Conservation (phyloP, 1,140 invertebrate species). For the Aphis craccivora region DNA sequence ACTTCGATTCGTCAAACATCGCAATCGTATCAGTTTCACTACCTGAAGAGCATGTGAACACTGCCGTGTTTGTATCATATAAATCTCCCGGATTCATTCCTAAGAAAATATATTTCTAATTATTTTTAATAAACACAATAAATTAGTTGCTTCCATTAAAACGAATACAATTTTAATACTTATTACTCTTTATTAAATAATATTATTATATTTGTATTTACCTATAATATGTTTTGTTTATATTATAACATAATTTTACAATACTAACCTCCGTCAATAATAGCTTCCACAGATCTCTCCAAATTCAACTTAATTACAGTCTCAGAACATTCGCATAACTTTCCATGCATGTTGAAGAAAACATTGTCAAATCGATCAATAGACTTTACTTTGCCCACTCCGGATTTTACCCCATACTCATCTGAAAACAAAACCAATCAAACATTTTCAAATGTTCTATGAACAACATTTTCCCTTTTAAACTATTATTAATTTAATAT, state of each 20-base stretch:
- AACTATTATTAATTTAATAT: not conserved
- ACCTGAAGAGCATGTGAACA: slow-evolving; percentile 65
- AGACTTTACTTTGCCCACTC: slow-evolving; percentile 60
- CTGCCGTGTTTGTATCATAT: slow-evolving; percentile 68
- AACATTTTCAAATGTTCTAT: not conserved
- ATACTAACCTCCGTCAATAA: slow-evolving; percentile 58
- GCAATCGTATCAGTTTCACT: slow-evolving; percentile 60
- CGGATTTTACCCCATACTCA: slow-evolving; percentile 60
- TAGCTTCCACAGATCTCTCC: slow-evolving; percentile 57
- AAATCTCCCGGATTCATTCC: slow-evolving; percentile 65
- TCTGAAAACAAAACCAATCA: slow-evolving; percentile 57
- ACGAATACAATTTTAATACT: not conserved
- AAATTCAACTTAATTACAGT: slow-evolving; percentile 59
- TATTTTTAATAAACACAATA: not conserved
- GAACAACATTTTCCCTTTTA: not conserved
- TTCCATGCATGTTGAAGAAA: slow-evolving; percentile 61
- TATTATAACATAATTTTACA: not conserved
- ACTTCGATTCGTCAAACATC: slow-evolving; percentile 54
- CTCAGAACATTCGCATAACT: slow-evolving; percentile 60
- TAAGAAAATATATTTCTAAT: not conserved
- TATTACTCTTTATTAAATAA: not conserved
- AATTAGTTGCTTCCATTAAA: not conserved
- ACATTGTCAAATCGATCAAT: slow-evolving; percentile 60
- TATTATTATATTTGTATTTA: not conserved
- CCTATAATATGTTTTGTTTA: not conserved